Base-by-base conservation (phyloP, 2,888 invertebrate species). In the Uropetala carovei region DNA sequence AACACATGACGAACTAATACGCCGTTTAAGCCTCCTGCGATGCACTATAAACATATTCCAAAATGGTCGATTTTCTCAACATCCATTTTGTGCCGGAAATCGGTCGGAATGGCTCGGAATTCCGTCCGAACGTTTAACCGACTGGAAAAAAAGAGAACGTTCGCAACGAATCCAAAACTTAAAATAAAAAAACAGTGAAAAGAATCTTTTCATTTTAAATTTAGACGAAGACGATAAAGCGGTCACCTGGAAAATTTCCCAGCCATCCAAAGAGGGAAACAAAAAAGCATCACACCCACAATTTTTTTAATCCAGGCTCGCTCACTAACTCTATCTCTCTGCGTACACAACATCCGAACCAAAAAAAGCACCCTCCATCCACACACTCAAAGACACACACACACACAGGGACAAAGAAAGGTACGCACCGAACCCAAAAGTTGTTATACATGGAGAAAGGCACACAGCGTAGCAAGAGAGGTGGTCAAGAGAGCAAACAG, bases 341-440 rank as follows among this genome's bases (percentile, higher is more conserved):
- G 18, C 22, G 22, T 13, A 75, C 75, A 75, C 75, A 75, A 75
- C 4, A 75, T 22, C 11, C 2, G 18, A 68, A 22, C 68, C n/a
- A n/a, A 68, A 68, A 68, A 68, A 68, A 75, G 75, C 13, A 75
- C 22, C 22, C 75, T 27, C 75, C 10, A 22, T 43, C 43, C 75
- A 75, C 75, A 27, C 27, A 18, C 68, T n/a, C 68, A 68, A 68
- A 64, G 64, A 64, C 13, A 64, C 64, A n/a, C 64, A n/a, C n/a
- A n/a, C n/a, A n/a, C 75, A 75, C 75, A 22, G 22, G 27, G 22
- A 75, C 22, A 75, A 27, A 75, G 75, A 75, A 68, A 68, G 68
- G 18, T 68, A 68, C 68, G n/a, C 68, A 68, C 68, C 68, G 68
- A 68, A 68, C 68, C 68, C 68, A n/a, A 22, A 68, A 68, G 68